Base-by-base conservation (phyloP, 2,888 invertebrate species). In the Pardosa pseudoannulata region DNA sequence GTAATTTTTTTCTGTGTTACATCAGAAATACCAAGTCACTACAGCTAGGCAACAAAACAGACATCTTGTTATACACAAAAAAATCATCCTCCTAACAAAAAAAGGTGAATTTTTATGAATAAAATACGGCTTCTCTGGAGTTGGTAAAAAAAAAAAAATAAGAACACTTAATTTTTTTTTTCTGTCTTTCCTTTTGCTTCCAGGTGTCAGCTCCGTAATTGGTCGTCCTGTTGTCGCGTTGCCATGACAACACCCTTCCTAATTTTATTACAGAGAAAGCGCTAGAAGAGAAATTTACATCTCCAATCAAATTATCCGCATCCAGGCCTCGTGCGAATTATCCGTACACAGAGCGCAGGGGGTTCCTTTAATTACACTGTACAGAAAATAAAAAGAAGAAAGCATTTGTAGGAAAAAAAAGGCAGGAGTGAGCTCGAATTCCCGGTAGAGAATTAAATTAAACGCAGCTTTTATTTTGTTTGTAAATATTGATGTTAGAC, bases 231-330 rank as follows among this genome's bases (percentile, higher is more conserved):
- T 71, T 29, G 64, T 78, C 65, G 0, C 23, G 83, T 83, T 78
- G 23, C 78, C 31, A 71, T 78, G 56, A 50, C 72, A 39, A 76
- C 83, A n/a, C 1, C 9, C 50, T 46, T 27, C 70, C 62, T 83
- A 83, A 83, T 83, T 83, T 76, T 72, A 83, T 83, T 83, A 83
- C 76, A 76, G 71, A 65, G 83, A 71, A 78, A 71, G 41, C 76
- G 70, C 65, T 72, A 64, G 64, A 41, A 31, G 65, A 31, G 64
- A 83, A 83, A 71, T 41, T 79, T 68, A 46, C 67, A 72, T 83
- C 72, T 56, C 39, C 46, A 83, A 83, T 83, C 83, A 78, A 83
- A 83, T 83, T 83, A 83, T 76, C 50, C 64, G 67, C n/a, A 6
- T 46, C 46, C n/a, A 16, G 16, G 46, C 46, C 11, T 2, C 9